phyloP scores from a whole-genome alignment of 2,888 invertebrate genomes.

The Tortrix viridana region DNA sequence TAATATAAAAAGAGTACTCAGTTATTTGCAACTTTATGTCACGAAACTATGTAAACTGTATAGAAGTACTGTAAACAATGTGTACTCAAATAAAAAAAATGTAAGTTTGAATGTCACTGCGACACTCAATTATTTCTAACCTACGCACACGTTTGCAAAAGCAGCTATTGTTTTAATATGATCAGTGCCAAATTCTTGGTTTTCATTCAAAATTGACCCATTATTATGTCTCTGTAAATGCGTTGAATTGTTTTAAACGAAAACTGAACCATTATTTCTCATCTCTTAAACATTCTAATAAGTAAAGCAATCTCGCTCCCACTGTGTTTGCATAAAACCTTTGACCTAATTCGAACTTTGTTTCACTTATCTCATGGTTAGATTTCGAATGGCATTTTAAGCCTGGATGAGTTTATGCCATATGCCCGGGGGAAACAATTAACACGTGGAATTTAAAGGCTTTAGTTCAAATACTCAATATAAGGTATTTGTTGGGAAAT shows the following conservation, averaged over 20 bases:
- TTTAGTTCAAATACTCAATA: constrained; percentile 36
- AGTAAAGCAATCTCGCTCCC: constrained; percentile 38
- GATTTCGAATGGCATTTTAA: background rate
- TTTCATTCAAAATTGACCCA: no score
- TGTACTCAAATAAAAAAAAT: no score
- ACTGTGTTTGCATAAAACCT: constrained; percentile 11
- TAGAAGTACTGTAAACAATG: no score
- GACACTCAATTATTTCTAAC: no score
- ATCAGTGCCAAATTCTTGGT: no score
- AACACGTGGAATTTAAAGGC: constrained; percentile 39
- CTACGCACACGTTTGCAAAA: no score
- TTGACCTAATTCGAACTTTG: constrained; percentile 7
- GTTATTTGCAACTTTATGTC: no score
- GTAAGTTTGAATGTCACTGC: no score
- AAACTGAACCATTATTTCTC: constrained; percentile 46
- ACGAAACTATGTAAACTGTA: no score
- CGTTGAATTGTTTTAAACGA: constrained; percentile 29
- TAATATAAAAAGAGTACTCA: no score
- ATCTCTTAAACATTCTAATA: constrained; percentile 48
- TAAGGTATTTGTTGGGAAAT: constrained; percentile 31
- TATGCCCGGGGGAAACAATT: constrained; percentile 37
- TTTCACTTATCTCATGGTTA: background rate
- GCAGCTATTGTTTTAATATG: no score
- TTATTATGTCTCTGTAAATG: background rate
- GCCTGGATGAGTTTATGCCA: constrained; percentile 31